Evolutionary conservation across 2,888 invertebrate species (phyloP), one percentile per base, ranked within the genome.

Genomic region (Nomada flava): DNA sequence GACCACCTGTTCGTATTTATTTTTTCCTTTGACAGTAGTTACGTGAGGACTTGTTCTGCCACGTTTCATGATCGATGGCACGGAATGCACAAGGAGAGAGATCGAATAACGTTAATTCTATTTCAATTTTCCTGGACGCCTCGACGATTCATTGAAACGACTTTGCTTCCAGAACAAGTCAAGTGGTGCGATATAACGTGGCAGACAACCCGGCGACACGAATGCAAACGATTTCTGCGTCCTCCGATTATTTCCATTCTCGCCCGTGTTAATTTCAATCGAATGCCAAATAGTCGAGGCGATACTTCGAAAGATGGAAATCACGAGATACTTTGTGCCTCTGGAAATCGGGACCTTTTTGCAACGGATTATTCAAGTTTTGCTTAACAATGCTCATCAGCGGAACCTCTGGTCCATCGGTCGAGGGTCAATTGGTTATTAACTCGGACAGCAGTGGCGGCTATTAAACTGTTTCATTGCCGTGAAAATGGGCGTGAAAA

Each of bases 341-440:
- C 36, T 36, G 7, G 13, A 60, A 73, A 65, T 4, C n/a, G 42
- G 23, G 10, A 63, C 59, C 84, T 81, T 79, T 26, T 15, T 64
- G 18, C 26, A 2, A 20, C 18, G n/a, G 59, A 44, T 0, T 15
- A 26, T 11, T 55, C 20, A 42, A 77, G 64, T 76, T 62, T 71
- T 65, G 57, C 36, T 62, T 55, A 82, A 77, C 71, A 52, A 57
- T 23, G 47, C 62, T 78, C 87, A 53, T 60, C 85, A 79, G 82
- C 77, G 78, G 89, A 90, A 90, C 89, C 90, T 90, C 89, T 91
- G 89, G 86, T 89, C 88, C 82, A 76, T 81, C 86, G 89, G 90
- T 88, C 91, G 89, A 91, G 92, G 92, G 92, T 93, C 92, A 93
- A 93, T 93, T 93, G 91, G 91, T 92, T 90, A 91, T 93, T 93